These are phyloP conservation scores for Microplitis demolitor DNA, from an alignment of 1,140 invertebrate genomes.

Conservation along the genomic window DNA sequence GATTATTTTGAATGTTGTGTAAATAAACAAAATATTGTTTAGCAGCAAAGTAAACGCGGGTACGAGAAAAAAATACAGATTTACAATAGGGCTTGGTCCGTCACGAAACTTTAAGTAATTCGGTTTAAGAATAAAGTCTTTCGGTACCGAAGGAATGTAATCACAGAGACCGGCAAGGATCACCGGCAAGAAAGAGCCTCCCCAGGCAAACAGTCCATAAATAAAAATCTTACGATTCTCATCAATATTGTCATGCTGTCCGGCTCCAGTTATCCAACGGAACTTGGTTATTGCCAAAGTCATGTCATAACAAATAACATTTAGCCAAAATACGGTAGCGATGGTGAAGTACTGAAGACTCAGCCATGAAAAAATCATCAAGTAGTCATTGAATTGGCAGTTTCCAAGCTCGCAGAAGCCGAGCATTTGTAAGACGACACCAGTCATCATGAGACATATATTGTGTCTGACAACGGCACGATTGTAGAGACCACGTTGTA, in stretches of 20 bases:
- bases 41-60: constrained; percentile 35
- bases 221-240: constrained; percentile 35
- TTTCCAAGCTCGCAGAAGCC: constrained; percentile 37
- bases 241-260: constrained; percentile 18
- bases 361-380: constrained; percentile 40
- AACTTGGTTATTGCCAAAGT: constrained; percentile 45
- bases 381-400: constrained; percentile 30
- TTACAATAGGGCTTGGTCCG: constrained; percentile 32
- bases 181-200: background rate
- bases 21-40: constrained; percentile 43
- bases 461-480: constrained; percentile 47
- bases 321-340: constrained; percentile 49
- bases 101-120: constrained; percentile 41
- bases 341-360: constrained; percentile 47
- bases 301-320: constrained; percentile 51
- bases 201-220: constrained; percentile 6
- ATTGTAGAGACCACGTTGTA: constrained; percentile 44
- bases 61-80: constrained; percentile 38
- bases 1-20: constrained; percentile 40
- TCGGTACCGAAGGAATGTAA: constrained; percentile 25
- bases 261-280: constrained; percentile 34
- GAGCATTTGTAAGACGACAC: constrained; percentile 34
- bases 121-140: constrained; percentile 38
- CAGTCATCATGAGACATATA: constrained; percentile 41
- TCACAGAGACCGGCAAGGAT: background rate